Percentiles rank a stretch among this genome's conserved stretches.
These are phyloP conservation scores for Pygmarrhopalites habei DNA, from an alignment of 1,140 invertebrate genomes.

Conservation along the genomic window DNA sequence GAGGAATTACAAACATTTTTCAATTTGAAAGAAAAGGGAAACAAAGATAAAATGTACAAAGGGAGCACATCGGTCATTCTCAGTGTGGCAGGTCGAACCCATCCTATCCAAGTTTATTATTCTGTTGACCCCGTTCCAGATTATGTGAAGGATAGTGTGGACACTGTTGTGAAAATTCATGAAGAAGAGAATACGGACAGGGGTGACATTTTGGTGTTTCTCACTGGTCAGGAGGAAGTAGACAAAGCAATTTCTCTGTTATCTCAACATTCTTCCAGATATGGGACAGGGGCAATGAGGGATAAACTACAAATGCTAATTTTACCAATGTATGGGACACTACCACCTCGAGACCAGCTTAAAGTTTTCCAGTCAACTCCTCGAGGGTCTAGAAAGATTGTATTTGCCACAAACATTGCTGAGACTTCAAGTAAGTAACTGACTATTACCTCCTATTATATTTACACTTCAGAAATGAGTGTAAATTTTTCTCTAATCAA, in stretches of 20 bases:
- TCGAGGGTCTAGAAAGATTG: slow-evolving; percentile 73
- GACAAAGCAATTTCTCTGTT: slow-evolving; percentile 62
- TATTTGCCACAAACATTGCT: slow-evolving; percentile 94
- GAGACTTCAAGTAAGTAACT: slow-evolving; percentile 95
- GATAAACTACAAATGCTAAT: slow-evolving; percentile 60
- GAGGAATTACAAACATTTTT: slow-evolving; percentile 82
- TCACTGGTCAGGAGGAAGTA: slow-evolving; percentile 92
- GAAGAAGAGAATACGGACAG: slow-evolving; percentile 56
- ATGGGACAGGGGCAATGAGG: slow-evolving; percentile 32
- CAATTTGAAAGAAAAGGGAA: slow-evolving; percentile 47
- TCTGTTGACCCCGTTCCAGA: slow-evolving; percentile 73
- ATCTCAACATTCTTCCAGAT: slow-evolving; percentile 51
- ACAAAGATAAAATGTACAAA: slow-evolving; percentile 39
- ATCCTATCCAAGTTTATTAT: slow-evolving; percentile 70
- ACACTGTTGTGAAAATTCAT: slow-evolving; percentile 86
- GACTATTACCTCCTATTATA: too few species aligned
- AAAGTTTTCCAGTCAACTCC: slow-evolving; percentile 76
- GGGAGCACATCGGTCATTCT: slow-evolving; percentile 76
- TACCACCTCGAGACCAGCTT: slow-evolving; percentile 75
- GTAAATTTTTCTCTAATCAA: too few species aligned
- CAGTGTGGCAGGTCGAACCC: slow-evolving; percentile 78
- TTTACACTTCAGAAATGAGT: too few species aligned
- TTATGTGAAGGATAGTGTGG: slow-evolving; percentile 79
- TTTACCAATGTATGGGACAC: slow-evolving; percentile 87
- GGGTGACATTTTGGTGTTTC: slow-evolving; percentile 87